phyloP scores from a whole-genome alignment of 1,140 invertebrate species.

The Diuraphis noxia region DNA sequence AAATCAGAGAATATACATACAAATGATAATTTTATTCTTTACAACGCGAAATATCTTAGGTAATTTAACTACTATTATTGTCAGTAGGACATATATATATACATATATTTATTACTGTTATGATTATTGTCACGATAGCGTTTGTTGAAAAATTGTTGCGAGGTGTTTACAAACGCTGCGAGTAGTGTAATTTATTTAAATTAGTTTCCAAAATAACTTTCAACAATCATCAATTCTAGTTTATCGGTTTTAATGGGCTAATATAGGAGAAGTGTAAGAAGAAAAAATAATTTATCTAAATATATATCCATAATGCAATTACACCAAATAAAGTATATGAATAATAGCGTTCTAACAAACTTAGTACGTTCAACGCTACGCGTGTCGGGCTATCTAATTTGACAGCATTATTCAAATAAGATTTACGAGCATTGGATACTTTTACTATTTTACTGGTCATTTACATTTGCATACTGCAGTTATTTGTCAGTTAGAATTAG shows the following conservation, averaged over 20 bases:
- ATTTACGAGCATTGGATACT: constrained; percentile 15
- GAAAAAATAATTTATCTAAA: neutral
- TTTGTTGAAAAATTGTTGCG: neutral
- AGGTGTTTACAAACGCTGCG: neutral
- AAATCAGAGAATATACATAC: neutral
- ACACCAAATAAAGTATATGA: neutral
- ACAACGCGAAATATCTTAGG: neutral
- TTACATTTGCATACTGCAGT: neutral
- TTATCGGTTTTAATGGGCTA: neutral
- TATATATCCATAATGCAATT: neutral
- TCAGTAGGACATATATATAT: neutral
- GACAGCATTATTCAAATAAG: constrained; percentile 18
- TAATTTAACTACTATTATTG: neutral
- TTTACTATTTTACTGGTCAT: neutral
- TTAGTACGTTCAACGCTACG: neutral
- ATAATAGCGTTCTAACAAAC: neutral
- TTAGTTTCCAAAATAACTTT: constrained; percentile 19
- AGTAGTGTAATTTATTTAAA: neutral
- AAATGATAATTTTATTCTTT: neutral
- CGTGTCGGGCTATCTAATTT: constrained; percentile 10
- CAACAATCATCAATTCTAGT: neutral
- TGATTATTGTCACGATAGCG: neutral
- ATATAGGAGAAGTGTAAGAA: neutral
- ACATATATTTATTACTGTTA: neutral
- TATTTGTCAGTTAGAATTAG: constrained; percentile 22